These are phyloP conservation scores for Macquaria australasica DNA, from an alignment of 2,113 vertebrate species.

Conservation along the genomic window DNA sequence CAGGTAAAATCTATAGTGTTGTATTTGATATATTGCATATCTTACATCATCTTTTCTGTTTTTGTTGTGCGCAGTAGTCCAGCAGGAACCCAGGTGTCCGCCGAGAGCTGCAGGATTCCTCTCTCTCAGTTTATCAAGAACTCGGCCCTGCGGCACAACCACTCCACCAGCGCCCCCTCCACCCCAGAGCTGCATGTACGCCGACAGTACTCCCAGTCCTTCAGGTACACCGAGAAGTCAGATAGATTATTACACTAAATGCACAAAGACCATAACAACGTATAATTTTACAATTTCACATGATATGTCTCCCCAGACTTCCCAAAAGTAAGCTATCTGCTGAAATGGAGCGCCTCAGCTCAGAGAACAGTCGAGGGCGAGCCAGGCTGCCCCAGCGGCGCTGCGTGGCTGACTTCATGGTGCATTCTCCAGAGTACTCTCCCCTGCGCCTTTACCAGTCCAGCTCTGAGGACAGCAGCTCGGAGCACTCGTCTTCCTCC, in stretches of 20 bases:
- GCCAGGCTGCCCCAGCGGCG: conserved; percentile 82
- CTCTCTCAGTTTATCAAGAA: conserved; percentile 79
- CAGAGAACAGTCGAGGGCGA: conserved; percentile 76
- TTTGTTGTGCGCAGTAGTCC: conserved; percentile 82
- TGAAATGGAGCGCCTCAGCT: conserved; percentile 58
- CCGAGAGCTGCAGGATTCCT: conserved; percentile 71
- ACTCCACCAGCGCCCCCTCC: conserved; percentile 87
- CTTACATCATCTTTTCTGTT: background rate
- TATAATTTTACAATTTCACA: background rate
- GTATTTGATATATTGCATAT: background rate
- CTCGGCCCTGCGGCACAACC: conserved; percentile 77
- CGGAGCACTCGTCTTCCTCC: conserved; percentile 88
- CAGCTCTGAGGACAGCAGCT: conserved; percentile 90
- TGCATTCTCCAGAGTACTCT: conserved; percentile 83
- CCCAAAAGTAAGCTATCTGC: conserved; percentile 76
- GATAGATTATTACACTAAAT: background rate
- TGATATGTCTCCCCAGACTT: conserved; percentile 76
- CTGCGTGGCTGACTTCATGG: conserved; percentile 82
- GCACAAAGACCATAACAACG: background rate
- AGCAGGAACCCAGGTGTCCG: conserved; percentile 69
- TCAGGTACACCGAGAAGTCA: conserved; percentile 81
- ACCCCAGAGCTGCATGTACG: conserved; percentile 88
- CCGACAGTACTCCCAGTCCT: conserved; percentile 86
- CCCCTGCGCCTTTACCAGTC: conserved; percentile 83
- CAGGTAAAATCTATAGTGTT: too few species aligned